phyloP scores from a whole-genome alignment of 2,113 vertebrate genomes.

The Halcyon malimbica region DNA sequence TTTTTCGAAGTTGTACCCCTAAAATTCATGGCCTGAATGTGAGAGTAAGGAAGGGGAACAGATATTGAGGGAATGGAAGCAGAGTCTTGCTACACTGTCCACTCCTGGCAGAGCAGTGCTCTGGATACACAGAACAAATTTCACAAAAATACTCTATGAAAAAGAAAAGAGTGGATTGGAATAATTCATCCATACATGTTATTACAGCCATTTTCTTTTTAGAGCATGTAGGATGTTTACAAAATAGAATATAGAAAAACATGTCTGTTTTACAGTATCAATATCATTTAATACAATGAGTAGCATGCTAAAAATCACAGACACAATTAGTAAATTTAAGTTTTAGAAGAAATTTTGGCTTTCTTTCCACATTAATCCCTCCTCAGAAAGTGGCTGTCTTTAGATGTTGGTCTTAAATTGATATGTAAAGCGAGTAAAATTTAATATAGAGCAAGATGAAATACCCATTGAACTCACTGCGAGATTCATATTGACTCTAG shows the following conservation, averaged over 20 bases:
- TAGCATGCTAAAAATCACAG: neutral
- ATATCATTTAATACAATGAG: neutral
- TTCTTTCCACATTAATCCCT: neutral
- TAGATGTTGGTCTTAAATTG: neutral
- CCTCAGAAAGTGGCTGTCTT: neutral
- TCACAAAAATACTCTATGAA: neutral
- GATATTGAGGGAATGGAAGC: neutral
- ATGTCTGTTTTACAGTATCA: neutral
- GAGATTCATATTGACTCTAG: neutral
- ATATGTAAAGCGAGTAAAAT: neutral
- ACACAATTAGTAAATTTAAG: neutral
- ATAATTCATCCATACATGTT: accelerated
- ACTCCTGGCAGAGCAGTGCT: neutral
- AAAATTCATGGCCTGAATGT: neutral
- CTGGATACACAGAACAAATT: neutral
- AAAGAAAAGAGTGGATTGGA: neutral
- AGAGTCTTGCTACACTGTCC: neutral
- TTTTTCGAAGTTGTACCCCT: neutral
- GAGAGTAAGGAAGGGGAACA: neutral
- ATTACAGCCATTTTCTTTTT: neutral
- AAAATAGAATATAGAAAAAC: neutral
- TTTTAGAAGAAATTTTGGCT: neutral
- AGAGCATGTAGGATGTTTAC: neutral
- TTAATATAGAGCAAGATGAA: neutral
- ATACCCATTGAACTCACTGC: neutral